Evolutionary conservation across 2,888 invertebrate species (phyloP).

Genomic region (Syrphus vitripennis): DNA sequence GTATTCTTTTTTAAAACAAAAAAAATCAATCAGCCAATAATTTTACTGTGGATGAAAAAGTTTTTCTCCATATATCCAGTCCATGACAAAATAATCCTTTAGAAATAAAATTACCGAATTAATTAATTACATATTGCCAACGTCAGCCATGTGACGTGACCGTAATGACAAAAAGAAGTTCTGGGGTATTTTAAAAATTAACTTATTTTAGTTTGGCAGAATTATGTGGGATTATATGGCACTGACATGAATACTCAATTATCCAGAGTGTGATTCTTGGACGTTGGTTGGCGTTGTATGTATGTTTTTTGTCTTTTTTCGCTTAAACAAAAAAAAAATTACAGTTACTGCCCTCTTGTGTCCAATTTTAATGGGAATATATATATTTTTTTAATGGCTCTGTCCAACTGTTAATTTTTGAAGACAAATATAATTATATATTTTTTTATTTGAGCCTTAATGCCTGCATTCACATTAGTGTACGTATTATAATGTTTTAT

Average conservation of each 20-base stretch:
- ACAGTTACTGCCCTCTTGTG: not conserved
- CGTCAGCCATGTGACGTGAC: not conserved
- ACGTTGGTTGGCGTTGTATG: not conserved
- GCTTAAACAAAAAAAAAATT: not conserved
- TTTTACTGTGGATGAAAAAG: not conserved
- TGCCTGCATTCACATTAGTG: no score
- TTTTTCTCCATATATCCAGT: not conserved
- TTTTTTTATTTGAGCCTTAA: no score
- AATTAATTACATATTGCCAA: not conserved
- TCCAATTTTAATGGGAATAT: not conserved
- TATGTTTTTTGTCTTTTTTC: not conserved
- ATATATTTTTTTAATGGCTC: not conserved
- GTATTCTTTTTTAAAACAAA: not conserved
- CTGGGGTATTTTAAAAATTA: conserved; percentile 1
- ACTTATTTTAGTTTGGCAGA: not conserved
- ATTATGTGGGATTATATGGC: not conserved
- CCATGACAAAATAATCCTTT: conserved; percentile 8
- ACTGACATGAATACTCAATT: conserved; percentile 5
- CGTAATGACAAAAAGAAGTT: not conserved
- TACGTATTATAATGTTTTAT: no score
- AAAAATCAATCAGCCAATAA: not conserved
- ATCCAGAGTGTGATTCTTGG: not conserved
- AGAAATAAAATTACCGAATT: not conserved
- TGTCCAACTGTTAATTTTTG: not conserved
- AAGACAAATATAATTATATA: not conserved